Evolutionary conservation across 2,888 invertebrate species (phyloP).

Genomic region (Chrysolina haemoptera): DNA sequence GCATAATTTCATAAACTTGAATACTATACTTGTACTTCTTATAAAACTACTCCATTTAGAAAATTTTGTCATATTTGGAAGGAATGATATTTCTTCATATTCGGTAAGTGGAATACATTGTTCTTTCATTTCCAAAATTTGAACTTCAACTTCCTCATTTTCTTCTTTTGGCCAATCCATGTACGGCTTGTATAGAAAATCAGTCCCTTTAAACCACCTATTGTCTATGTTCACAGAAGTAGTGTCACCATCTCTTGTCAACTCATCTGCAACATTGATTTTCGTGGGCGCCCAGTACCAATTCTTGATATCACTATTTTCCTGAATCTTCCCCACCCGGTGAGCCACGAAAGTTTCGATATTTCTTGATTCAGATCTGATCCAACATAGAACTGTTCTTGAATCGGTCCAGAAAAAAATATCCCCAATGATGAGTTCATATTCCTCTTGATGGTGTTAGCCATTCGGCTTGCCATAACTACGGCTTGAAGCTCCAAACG

Average conservation of each 20-base stretch:
- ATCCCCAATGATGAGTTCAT: background rate
- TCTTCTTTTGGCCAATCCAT: background rate
- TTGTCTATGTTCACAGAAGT: background rate
- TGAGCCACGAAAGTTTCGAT: background rate
- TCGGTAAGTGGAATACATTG: background rate
- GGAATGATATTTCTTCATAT: background rate
- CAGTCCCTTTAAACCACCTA: background rate
- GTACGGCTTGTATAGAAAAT: background rate
- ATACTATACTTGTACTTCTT: background rate
- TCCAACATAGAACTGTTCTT: background rate
- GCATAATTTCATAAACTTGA: background rate
- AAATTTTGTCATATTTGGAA: too few relatives aligned
- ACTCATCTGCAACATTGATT: background rate
- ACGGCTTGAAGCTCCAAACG: background rate
- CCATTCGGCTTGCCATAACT: background rate
- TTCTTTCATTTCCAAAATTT: background rate
- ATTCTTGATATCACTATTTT: background rate
- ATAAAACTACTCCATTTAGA: background rate
- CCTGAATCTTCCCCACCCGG: background rate
- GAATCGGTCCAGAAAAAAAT: background rate
- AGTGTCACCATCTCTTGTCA: background rate
- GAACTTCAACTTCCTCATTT: background rate
- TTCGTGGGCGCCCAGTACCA: conserved; percentile 1
- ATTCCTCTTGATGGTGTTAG: background rate
- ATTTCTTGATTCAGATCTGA: background rate